These are phyloP conservation scores for Hydrozoanthus tunicans DNA, from an alignment of 64 coral and sea anemone species.

Conservation along the genomic window DNA sequence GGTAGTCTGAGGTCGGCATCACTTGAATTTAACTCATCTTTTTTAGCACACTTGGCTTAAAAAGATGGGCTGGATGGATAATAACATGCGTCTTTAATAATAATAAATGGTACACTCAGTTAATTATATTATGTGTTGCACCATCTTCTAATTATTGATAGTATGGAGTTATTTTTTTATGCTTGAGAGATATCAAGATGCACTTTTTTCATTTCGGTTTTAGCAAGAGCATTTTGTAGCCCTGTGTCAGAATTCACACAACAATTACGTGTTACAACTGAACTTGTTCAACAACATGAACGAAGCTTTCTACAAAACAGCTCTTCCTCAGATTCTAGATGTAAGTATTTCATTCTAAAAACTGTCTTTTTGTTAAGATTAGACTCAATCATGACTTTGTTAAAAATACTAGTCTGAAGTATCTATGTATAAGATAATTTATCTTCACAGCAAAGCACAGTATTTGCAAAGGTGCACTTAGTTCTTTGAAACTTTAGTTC, in stretches of 20 bases:
- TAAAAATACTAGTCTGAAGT: background rate
- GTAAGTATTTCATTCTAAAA: constrained; percentile 57
- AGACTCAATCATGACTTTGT: background rate
- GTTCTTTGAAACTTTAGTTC: too few species aligned
- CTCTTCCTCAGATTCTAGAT: constrained; percentile 86
- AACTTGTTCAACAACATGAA: constrained; percentile 80
- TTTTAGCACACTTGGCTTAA: too few species aligned
- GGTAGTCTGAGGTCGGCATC: too few species aligned
- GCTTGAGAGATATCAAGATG: background rate
- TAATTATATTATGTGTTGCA: too few species aligned
- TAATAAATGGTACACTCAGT: too few species aligned
- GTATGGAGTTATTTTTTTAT: background rate
- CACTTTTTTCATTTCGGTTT: background rate
- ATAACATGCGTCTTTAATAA: too few species aligned
- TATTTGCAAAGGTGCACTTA: too few species aligned
- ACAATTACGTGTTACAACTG: constrained; percentile 90
- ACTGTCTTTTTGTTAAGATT: background rate
- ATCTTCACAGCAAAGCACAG: too few species aligned
- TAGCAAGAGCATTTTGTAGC: constrained; percentile 96
- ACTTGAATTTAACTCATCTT: too few species aligned
- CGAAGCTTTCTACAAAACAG: constrained; percentile 75
- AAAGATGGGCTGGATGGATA: too few species aligned
- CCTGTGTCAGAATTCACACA: constrained; percentile 89
- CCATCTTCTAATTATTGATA: background rate
- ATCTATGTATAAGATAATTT: too few species aligned